phyloP scores from a whole-genome alignment of 2,113 vertebrate genomes.

The Tinamus guttatus region DNA sequence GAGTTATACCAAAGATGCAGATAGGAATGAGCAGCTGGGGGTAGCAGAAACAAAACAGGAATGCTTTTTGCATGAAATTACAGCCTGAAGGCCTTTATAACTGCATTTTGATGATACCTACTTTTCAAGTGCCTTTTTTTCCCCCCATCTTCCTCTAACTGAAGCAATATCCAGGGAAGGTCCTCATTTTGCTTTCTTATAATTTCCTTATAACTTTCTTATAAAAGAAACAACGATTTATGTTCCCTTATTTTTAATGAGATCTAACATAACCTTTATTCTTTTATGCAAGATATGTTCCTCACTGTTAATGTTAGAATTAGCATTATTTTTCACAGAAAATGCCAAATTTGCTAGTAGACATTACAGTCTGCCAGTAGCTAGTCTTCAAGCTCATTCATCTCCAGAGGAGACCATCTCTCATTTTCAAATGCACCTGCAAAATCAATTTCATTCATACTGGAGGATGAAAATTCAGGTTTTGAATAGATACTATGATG shows the following conservation, averaged over 20 bases:
- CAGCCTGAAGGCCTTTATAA: not conserved
- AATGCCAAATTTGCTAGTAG: not conserved
- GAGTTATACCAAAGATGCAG: not conserved
- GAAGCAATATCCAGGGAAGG: not conserved
- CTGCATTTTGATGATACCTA: not conserved
- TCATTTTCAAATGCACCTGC: not conserved
- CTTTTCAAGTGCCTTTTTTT: not conserved
- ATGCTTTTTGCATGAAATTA: not conserved
- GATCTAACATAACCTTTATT: not conserved
- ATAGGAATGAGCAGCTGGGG: not conserved
- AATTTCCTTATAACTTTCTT: not conserved
- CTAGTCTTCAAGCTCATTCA: not conserved
- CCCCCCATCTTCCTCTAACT: not conserved
- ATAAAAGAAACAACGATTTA: not conserved
- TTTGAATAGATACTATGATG: not conserved
- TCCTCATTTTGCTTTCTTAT: not conserved
- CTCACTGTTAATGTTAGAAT: not conserved
- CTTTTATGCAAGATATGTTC: not conserved
- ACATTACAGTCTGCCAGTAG: not conserved
- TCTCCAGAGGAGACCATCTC: not conserved
- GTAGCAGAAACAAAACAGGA: constrained; percentile 35
- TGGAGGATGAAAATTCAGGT: not conserved
- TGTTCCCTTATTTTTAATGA: not conserved
- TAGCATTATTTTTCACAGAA: not conserved
- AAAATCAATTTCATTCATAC: not conserved